These are phyloP conservation scores for Catocala sponsa DNA, from an alignment of 2,888 invertebrate species.

Conservation along the genomic window DNA sequence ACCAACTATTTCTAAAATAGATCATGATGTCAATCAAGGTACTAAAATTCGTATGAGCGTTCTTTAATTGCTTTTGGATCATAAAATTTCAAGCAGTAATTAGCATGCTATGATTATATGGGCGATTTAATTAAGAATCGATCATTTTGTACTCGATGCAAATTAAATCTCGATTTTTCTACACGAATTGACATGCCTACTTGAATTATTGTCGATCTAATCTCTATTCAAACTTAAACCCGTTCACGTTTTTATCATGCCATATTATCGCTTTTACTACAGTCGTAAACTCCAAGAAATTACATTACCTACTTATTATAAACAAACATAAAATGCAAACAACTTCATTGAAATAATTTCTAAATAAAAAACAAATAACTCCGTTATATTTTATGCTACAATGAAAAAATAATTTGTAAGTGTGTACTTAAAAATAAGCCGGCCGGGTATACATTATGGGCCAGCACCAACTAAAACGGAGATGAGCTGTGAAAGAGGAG, in stretches of 20 bases:
- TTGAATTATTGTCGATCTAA: neutral
- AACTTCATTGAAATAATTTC: slow-evolving; percentile 3
- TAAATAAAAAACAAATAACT: slow-evolving; percentile 6
- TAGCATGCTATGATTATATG: too few species aligned
- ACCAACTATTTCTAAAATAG: too few species aligned
- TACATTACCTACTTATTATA: neutral
- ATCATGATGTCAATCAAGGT: too few species aligned
- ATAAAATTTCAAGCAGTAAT: too few species aligned
- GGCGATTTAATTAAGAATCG: too few species aligned
- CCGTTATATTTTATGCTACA: slow-evolving; percentile 1
- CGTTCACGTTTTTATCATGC: neutral
- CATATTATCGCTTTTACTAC: neutral
- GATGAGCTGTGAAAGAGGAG: too few species aligned
- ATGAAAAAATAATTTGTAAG: slow-evolving; percentile 10
- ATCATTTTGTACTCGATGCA: too few species aligned
- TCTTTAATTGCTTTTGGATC: too few species aligned
- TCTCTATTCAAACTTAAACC: neutral
- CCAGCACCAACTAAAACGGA: too few species aligned
- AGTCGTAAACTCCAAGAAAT: neutral
- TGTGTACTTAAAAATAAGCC: slow-evolving; percentile 13
- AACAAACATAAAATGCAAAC: slow-evolving; percentile 1
- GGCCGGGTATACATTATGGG: neutral
- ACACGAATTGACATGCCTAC: too few species aligned
- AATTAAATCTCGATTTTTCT: too few species aligned
- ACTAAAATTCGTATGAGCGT: too few species aligned